These are phyloP conservation scores for Lasioglossum villosulum DNA, from an alignment of 2,888 invertebrate species.

Conservation along the genomic window DNA sequence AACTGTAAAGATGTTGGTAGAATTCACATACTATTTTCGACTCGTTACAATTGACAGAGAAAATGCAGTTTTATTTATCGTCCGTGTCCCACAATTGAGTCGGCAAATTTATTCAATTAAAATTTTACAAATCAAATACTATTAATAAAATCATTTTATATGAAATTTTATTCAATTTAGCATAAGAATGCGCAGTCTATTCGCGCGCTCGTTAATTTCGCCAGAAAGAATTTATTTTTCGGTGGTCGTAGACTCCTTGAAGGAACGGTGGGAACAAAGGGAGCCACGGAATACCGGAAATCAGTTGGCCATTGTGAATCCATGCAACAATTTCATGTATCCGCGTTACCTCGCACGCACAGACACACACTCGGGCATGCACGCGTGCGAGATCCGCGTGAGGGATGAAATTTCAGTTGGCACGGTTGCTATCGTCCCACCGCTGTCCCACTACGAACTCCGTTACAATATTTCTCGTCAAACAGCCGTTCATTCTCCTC, in stretches of 20 bases:
- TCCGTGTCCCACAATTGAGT: neutral
- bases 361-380: neutral
- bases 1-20: neutral
- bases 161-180: too few species aligned
- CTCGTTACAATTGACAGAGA: neutral
- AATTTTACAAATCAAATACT: too few species aligned
- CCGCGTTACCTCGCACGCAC: slow-evolving; percentile 30
- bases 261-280: neutral
- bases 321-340: slow-evolving; percentile 46
- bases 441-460: slow-evolving; percentile 55
- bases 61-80: neutral
- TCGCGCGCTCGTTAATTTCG: neutral
- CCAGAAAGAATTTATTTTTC: neutral
- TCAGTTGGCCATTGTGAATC: slow-evolving; percentile 66
- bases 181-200: neutral
- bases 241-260: neutral
- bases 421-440: slow-evolving; percentile 57
- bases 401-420: slow-evolving; percentile 72
- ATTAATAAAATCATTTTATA: too few species aligned
- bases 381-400: slow-evolving; percentile 7
- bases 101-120: too few species aligned
- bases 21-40: neutral
- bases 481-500: slow-evolving; percentile 44
- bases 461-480: slow-evolving; percentile 65
- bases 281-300: slow-evolving; percentile 63